phyloP scores from a whole-genome alignment of 2,113 vertebrate species.

The Panurus biarmicus region DNA sequence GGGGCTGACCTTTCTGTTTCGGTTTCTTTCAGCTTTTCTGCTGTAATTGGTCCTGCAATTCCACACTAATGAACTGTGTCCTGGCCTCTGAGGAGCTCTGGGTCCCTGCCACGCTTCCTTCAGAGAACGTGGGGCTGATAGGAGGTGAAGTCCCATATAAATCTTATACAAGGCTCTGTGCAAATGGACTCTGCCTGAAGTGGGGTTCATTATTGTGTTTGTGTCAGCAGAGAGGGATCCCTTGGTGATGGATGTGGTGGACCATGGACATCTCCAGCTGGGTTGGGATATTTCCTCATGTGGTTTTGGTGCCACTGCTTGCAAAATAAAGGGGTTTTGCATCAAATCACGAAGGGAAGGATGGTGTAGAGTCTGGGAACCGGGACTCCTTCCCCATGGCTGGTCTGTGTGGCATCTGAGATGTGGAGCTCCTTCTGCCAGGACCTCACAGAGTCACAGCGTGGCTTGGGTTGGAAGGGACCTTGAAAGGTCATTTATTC shows the following conservation, averaged over 20 bases:
- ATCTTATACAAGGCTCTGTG: background rate
- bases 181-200: background rate
- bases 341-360: background rate
- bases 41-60: background rate
- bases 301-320: background rate
- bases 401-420: background rate
- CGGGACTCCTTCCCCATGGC: background rate
- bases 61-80: background rate
- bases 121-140: background rate
- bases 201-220: background rate
- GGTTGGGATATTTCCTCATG: accelerated
- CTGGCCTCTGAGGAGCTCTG: background rate
- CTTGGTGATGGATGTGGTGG: too few relatives aligned
- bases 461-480: background rate
- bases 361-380: too few relatives aligned
- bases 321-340: background rate
- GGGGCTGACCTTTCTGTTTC: background rate
- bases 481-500: background rate
- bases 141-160: background rate
- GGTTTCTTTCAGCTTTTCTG: background rate
- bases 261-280: background rate
- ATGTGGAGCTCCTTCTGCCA: background rate
- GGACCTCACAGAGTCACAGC: background rate
- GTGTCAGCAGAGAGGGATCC: background rate
- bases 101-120: background rate